phyloP scores from a whole-genome alignment of 2,888 invertebrate species.

The Morpho deidamia region DNA sequence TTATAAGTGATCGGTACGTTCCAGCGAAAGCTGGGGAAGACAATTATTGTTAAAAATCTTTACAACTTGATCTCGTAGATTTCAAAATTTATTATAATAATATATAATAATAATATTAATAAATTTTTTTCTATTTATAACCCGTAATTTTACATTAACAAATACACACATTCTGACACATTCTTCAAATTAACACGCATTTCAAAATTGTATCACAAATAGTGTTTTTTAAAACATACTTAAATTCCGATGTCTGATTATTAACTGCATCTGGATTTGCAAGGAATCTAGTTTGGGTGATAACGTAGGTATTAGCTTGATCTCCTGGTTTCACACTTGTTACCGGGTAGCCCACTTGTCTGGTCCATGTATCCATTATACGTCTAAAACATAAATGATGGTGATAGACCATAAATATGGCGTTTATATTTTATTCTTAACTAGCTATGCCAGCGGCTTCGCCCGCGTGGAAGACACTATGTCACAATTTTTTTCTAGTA shows the following conservation, averaged over 20 bases:
- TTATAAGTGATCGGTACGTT: constrained; percentile 89
- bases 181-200: too few relatives aligned
- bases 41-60: background rate
- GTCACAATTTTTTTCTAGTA: too few relatives aligned
- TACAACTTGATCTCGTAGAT: too few relatives aligned
- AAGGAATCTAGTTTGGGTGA: constrained; percentile 88
- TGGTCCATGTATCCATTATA: constrained; percentile 93
- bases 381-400: constrained; percentile 45
- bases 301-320: constrained; percentile 64
- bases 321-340: constrained; percentile 76
- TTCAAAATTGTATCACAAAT: background rate
- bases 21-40: constrained; percentile 86
- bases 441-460: too few relatives aligned
- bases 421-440: background rate
- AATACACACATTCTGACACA: too few relatives aligned
- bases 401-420: too few relatives aligned
- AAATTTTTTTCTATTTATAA: too few relatives aligned
- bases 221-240: constrained; percentile 48
- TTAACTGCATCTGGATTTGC: constrained; percentile 80
- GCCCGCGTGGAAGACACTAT: too few relatives aligned
- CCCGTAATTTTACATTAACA: too few relatives aligned
- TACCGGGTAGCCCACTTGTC: constrained; percentile 92
- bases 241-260: constrained; percentile 65
- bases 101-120: too few relatives aligned
- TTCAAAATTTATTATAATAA: too few relatives aligned